Evolutionary conservation across 2,797 vertebrate genomes (phyloP), one percentile per base, ranked within the genome.

Genomic region (Cuniculus paca): DNA sequence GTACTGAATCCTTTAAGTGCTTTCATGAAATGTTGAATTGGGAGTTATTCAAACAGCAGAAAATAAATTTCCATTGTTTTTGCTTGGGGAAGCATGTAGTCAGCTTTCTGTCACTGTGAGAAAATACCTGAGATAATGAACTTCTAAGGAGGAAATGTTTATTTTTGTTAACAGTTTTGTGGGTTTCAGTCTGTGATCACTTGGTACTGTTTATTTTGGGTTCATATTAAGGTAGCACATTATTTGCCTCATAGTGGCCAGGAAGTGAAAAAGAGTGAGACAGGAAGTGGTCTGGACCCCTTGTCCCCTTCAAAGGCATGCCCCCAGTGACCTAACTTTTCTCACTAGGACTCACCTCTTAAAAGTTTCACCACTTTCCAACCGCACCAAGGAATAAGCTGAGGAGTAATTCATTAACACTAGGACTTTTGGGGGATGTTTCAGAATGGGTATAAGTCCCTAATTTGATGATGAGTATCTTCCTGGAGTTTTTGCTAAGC

Each of bases 401-500:
- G 26, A 88, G 12, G 63, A 91, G 13, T 52, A 54, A 31, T 22
- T 48, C 63, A 36, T 31, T 24, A 16, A 3, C 45, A 22, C 17
- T 28, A 28, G 74, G 22, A 20, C 4, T n/a, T 1, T 6, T 4
- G 6, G 26, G 20, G 13, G n/a, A 6, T 1, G n/a, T 86, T 48
- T 36, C 54, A 61, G 42, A 50, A 74, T 74, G 24, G 12, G 45
- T 6, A 3, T 3, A 45, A 28, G 12, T 28, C 42, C 24, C 22
- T 45, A 74, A 74, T 45, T 28, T 74, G 42, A 36, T 45, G 39
- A 16, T 45, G 39, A 28, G 28, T 74, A 61, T 87, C 56, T 36
- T 24, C 42, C 74, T 95, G 50, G 34, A 79, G 70, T 83, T 60
- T 92, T 97, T 72, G 10, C 83, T 90, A 81, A 65, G 92, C 95